Evolutionary conservation across 2,797 vertebrate species (phyloP).

Genomic region (Coccyzus lansbergi): DNA sequence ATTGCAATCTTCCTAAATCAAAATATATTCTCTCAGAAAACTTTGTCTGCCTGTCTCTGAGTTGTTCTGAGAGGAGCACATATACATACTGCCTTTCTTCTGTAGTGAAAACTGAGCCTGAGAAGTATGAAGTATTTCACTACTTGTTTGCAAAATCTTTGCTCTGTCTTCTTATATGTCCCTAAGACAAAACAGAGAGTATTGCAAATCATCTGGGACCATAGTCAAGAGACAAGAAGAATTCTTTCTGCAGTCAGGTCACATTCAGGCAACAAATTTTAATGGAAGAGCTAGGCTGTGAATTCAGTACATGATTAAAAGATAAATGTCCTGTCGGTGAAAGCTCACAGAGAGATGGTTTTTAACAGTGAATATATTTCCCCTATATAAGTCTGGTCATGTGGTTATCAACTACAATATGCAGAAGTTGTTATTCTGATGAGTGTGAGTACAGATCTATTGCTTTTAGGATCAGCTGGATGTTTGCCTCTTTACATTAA

Average conservation of each 20-base stretch:
- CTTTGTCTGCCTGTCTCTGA: not conserved
- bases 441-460: not conserved
- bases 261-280: conserved; percentile 23
- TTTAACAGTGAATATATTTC: conserved; percentile 25
- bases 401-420: not conserved
- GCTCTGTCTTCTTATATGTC: not conserved
- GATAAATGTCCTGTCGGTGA: conserved; percentile 34
- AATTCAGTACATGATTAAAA: conserved; percentile 40
- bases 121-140: not conserved
- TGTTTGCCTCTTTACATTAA: not conserved
- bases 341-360: not conserved
- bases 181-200: not conserved
- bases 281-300: conserved; percentile 10
- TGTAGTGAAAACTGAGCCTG: not conserved
- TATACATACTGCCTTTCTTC: not conserved
- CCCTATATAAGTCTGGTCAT: not conserved
- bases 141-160: not conserved
- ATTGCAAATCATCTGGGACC: not conserved
- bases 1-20: not conserved
- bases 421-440: not conserved
- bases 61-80: not conserved
- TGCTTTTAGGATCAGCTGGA: not conserved
- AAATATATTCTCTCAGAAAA: not conserved
- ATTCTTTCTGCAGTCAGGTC: conserved; percentile 31
- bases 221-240: not conserved